Conservation (phyloP, 2,888 invertebrate species). For the Lycaena phlaeas region DNA sequence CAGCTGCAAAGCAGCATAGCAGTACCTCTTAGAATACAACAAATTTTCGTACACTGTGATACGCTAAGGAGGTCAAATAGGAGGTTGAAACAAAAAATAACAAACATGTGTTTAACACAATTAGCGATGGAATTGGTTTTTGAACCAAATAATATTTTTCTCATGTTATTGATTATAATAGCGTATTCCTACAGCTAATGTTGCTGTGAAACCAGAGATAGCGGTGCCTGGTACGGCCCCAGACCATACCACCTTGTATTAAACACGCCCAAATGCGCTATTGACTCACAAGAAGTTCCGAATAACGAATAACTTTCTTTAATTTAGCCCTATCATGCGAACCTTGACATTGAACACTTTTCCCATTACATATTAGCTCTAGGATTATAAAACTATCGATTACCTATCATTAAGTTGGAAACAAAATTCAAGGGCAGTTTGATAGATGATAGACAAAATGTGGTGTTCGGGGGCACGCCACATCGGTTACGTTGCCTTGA, state of each 20-base stretch:
- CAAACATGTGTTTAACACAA: too few species aligned
- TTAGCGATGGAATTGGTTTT: too few species aligned
- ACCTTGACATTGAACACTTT: conserved; percentile 54
- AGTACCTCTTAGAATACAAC: too few species aligned
- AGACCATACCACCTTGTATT: conserved; percentile 43
- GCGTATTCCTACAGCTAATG: conserved; percentile 46
- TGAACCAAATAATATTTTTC: too few species aligned
- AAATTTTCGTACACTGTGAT: too few species aligned
- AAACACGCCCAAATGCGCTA: conserved; percentile 46
- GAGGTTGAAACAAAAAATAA: too few species aligned
- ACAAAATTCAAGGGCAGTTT: background rate
- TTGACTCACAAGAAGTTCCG: conserved; percentile 51
- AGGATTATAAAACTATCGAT: conserved; percentile 5
- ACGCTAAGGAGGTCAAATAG: too few species aligned
- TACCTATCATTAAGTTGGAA: background rate
- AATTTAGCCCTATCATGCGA: conserved; percentile 63
- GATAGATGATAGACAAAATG: background rate
- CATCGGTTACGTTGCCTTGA: background rate
- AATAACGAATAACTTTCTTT: conserved; percentile 52
- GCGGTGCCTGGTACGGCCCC: conserved; percentile 46
- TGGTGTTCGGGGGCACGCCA: background rate
- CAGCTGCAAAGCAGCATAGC: too few species aligned
- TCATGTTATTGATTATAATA: conserved; percentile 66
- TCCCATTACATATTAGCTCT: conserved; percentile 20
- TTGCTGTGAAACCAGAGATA: conserved; percentile 31